phyloP scores from a whole-genome alignment of 2,888 invertebrate genomes.

The Cantharis flavilabris region DNA sequence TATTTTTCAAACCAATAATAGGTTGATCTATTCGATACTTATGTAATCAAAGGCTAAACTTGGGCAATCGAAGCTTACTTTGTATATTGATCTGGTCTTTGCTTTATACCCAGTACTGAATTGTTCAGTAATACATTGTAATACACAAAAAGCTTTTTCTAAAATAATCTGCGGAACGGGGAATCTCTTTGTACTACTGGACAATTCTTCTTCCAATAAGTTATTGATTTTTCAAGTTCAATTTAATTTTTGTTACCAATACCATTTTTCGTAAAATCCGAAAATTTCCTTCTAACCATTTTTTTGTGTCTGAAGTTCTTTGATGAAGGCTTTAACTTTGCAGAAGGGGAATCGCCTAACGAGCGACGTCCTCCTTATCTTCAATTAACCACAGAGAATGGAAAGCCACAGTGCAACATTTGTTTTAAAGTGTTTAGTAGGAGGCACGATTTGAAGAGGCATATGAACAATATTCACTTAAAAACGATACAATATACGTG shows the following conservation, averaged over 20 bases:
- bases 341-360: slow-evolving; percentile 12
- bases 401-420: slow-evolving; percentile 30
- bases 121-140: too few relatives aligned
- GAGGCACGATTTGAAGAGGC: slow-evolving; percentile 31
- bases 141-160: too few relatives aligned
- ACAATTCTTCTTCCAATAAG: too few relatives aligned
- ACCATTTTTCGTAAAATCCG: background rate
- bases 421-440: slow-evolving; percentile 32
- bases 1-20: too few relatives aligned
- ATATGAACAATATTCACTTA: slow-evolving; percentile 33
- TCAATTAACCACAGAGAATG: slow-evolving; percentile 13
- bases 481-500: slow-evolving; percentile 34
- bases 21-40: too few relatives aligned
- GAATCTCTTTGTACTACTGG: too few relatives aligned
- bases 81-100: background rate
- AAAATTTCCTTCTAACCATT: background rate
- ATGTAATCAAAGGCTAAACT: background rate
- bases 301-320: background rate
- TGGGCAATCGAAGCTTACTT: background rate
- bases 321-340: slow-evolving; percentile 6
- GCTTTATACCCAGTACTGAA: background rate
- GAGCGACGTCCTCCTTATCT: slow-evolving; percentile 1
- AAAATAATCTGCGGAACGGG: too few relatives aligned
- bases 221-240: background rate
- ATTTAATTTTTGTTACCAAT: background rate